phyloP scores from a whole-genome alignment of 2,797 vertebrate species.

The Hipposideros larvatus region DNA sequence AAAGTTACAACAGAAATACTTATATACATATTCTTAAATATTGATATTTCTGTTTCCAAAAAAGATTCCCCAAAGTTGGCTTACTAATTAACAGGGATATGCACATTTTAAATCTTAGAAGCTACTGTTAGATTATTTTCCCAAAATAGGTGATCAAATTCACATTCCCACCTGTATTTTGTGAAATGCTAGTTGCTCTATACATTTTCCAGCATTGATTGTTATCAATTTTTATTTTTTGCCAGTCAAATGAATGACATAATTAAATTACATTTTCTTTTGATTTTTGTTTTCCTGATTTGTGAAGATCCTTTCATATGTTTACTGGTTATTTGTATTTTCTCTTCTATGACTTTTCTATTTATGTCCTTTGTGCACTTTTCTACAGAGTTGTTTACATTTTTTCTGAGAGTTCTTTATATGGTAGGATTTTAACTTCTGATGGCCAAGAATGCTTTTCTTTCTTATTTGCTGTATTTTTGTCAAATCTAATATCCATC shows the following conservation, averaged over 20 bases:
- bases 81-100: neutral
- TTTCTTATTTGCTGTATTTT: neutral
- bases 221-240: neutral
- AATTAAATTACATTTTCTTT: neutral
- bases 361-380: neutral
- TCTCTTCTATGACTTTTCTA: neutral
- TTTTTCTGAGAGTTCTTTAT: neutral
- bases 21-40: neutral
- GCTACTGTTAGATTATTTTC: neutral
- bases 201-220: neutral
- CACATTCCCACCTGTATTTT: neutral
- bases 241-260: neutral
- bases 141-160: neutral
- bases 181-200: neutral
- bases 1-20: neutral
- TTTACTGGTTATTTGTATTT: neutral
- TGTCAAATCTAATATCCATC: constrained; percentile 6
- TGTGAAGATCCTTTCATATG: neutral
- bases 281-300: neutral
- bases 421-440: neutral
- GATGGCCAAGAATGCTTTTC: neutral
- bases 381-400: neutral
- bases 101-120: neutral
- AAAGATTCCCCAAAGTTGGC: neutral
- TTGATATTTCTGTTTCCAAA: neutral